Conservation (phyloP, 2,888 invertebrate species). For the Chrysolina haemoptera region DNA sequence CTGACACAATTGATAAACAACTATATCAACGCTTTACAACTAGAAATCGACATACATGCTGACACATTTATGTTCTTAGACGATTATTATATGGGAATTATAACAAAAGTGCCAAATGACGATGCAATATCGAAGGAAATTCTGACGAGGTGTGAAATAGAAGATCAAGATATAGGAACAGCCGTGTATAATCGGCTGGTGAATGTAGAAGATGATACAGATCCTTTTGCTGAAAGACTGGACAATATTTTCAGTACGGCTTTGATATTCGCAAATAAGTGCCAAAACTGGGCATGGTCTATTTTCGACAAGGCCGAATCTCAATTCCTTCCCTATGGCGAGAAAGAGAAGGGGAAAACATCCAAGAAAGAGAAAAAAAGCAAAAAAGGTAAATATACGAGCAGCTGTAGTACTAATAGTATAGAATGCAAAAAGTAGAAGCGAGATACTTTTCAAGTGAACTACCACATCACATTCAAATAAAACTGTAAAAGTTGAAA, state of each 20-base stretch:
- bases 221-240: constrained; percentile 16
- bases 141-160: constrained; percentile 39
- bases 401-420: no score
- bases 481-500: no score
- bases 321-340: constrained; percentile 23
- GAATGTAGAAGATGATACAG: constrained; percentile 1
- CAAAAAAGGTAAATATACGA: constrained; percentile 53
- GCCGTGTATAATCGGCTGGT: constrained; percentile 16
- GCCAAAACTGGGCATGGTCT: constrained; percentile 23
- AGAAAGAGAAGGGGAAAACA: constrained; percentile 16
- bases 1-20: constrained; percentile 73
- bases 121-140: constrained; percentile 70
- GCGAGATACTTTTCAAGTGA: no score
- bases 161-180: constrained; percentile 27
- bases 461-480: no score
- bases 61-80: constrained; percentile 68
- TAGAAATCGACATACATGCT: constrained; percentile 73
- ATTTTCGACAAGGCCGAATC: constrained; percentile 24
- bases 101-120: constrained; percentile 70
- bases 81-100: constrained; percentile 69
- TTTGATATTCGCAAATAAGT: constrained; percentile 18
- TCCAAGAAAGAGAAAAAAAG: constrained; percentile 21
- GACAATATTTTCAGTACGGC: constrained; percentile 21
- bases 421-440: no score
- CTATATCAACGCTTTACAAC: constrained; percentile 74